Percentiles rank a stretch among this genome's conserved stretches.
These are phyloP conservation scores for Campoplex nolae DNA, from an alignment of 2,888 invertebrate genomes.

Conservation along the genomic window DNA sequence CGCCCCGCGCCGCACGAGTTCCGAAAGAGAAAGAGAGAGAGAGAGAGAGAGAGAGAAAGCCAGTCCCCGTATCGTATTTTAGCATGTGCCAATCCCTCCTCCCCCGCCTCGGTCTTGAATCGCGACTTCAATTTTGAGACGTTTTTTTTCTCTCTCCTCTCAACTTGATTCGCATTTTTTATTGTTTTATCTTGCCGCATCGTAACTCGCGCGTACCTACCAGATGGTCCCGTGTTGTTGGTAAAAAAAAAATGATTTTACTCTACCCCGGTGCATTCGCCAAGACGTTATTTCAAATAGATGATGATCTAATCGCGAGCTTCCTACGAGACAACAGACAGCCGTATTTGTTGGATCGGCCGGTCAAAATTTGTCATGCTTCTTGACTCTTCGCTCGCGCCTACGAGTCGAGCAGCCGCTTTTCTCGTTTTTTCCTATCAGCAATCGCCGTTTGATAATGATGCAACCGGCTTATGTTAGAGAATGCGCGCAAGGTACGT, in stretches of 20 bases:
- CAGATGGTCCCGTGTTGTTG: constrained; percentile 28
- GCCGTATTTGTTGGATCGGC: neutral
- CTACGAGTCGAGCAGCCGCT: neutral
- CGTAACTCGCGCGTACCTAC: neutral
- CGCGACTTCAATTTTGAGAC: neutral
- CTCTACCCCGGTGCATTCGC: neutral
- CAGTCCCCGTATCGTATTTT: constrained; percentile 51
- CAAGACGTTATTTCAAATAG: neutral
- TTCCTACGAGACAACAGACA: neutral
- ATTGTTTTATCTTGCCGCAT: neutral
- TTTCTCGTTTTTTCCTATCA: neutral
- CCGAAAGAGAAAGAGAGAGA: neutral
- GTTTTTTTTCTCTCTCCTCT: neutral
- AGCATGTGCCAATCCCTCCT: constrained; percentile 55
- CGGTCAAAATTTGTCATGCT: constrained; percentile 20
- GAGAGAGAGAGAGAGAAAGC: constrained; percentile 7
- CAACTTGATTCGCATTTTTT: neutral
- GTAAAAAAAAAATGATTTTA: constrained; percentile 7
- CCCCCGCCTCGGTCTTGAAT: neutral
- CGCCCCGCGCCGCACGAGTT: constrained; percentile 21
- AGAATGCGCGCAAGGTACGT: constrained; percentile 34
- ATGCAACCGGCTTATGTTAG: constrained; percentile 38
- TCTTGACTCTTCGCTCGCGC: neutral
- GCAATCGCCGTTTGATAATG: constrained; percentile 13
- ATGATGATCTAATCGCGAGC: constrained; percentile 14